phyloP scores from a whole-genome alignment of 37 sponge, comb jelly and placozoan genomes.

The Ianthella basta region DNA sequence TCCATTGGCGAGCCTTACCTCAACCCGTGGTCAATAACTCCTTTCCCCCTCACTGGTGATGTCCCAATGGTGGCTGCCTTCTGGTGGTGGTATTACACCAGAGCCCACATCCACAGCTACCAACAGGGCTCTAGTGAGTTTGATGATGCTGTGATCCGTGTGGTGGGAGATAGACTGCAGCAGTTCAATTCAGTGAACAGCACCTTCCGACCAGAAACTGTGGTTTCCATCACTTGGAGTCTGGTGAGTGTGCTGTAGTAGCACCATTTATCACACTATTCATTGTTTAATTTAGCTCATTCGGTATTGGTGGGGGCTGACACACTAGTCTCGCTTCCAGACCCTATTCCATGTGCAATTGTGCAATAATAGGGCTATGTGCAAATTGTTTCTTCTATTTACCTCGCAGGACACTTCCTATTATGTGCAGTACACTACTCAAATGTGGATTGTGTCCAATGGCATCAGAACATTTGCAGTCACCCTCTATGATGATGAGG shows the following conservation, averaged over 20 bases:
- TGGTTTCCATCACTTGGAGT: slow-evolving; percentile 6
- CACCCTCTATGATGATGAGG: not conserved
- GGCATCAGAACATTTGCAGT: slow-evolving; percentile 3
- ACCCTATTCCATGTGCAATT: no score
- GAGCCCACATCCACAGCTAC: not conserved
- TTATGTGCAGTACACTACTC: not conserved
- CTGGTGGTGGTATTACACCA: slow-evolving; percentile 27
- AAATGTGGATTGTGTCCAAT: slow-evolving; percentile 13
- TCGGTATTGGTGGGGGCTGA: no score
- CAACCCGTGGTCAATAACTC: not conserved
- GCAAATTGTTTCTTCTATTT: no score
- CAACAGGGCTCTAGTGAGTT: not conserved
- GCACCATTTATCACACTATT: no score
- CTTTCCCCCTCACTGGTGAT: not conserved
- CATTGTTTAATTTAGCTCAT: no score
- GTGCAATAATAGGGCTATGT: no score
- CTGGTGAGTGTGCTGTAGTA: not conserved
- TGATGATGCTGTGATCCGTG: not conserved
- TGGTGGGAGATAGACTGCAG: slow-evolving; percentile 5
- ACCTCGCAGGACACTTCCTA: not conserved
- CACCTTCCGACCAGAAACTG: not conserved
- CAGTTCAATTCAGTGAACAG: not conserved
- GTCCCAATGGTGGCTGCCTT: slow-evolving; percentile 27
- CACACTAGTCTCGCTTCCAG: no score
- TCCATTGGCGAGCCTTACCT: not conserved